Percentiles rank a stretch among this genome's conserved stretches.
These are phyloP conservation scores for Rhyacophila brunnea DNA, from an alignment of 1,140 invertebrate genomes.

Conservation along the genomic window DNA sequence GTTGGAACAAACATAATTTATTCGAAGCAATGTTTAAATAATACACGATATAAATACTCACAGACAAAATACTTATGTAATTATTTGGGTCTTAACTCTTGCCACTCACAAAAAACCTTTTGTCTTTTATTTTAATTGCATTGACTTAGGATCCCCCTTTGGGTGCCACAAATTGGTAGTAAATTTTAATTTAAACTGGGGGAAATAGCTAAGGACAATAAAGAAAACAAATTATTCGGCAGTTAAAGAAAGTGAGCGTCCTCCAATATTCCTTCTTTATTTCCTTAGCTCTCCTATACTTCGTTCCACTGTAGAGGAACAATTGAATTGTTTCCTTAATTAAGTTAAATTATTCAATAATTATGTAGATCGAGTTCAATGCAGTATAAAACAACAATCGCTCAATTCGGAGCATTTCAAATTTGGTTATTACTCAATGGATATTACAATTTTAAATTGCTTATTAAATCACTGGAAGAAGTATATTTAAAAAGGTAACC, in stretches of 20 bases:
- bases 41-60: background rate
- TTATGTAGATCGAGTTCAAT: no score
- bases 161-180: conserved; percentile 18
- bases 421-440: no score
- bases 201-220: conserved; percentile 11
- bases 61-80: conserved; percentile 1
- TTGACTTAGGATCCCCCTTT: conserved; percentile 14
- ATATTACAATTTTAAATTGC: no score
- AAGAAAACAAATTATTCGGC: conserved; percentile 28
- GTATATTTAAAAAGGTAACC: no score
- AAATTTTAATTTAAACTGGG: conserved; percentile 22
- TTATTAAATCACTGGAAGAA: no score
- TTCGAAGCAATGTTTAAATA: background rate
- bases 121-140: conserved; percentile 28
- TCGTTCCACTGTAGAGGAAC: no score
- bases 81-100: conserved; percentile 10
- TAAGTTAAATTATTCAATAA: no score
- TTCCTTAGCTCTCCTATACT: no score
- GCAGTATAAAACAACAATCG: no score
- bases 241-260: conserved; percentile 1
- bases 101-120: conserved; percentile 13
- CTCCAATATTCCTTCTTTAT: background rate
- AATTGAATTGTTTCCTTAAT: no score
- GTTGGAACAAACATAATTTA: no score
- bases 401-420: no score